phyloP scores from a whole-genome alignment of 1,140 invertebrate genomes.

The Planococcus citri region DNA sequence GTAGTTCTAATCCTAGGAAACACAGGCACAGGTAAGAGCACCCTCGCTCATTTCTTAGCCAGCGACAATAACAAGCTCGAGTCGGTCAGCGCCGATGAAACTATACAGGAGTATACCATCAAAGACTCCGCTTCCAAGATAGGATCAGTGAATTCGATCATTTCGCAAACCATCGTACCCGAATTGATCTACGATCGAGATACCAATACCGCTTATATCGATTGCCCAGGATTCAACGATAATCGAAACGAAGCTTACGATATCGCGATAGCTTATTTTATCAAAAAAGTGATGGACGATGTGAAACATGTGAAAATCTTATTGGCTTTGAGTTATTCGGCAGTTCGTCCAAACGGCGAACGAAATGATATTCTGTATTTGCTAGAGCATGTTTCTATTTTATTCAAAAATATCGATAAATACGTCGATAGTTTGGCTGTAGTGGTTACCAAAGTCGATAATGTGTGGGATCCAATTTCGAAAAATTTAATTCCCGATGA shows the following conservation, averaged over 20 bases:
- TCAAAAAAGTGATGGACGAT: conserved; percentile 25
- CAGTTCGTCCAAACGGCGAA: conserved; percentile 22
- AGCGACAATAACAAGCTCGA: conserved; percentile 22
- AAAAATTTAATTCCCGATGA: no score
- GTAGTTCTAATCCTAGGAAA: conserved; percentile 26
- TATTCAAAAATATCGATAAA: conserved; percentile 25
- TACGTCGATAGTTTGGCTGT: conserved; percentile 23
- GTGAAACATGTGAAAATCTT: conserved; percentile 25
- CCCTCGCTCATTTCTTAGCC: conserved; percentile 25
- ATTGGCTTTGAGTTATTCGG: conserved; percentile 24
- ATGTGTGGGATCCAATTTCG: neutral
- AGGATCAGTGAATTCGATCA: conserved; percentile 16
- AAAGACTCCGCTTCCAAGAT: conserved; percentile 12
- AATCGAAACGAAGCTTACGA: conserved; percentile 25
- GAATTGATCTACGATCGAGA: conserved; percentile 21
- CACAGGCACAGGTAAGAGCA: conserved; percentile 28
- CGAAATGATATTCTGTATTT: conserved; percentile 25
- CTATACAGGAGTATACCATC: conserved; percentile 16
- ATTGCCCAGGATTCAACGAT: conserved; percentile 29
- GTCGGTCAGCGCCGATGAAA: neutral
- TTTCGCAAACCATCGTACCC: conserved; percentile 26
- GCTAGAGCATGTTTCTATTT: conserved; percentile 15
- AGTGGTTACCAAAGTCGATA: conserved; percentile 27
- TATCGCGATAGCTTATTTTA: conserved; percentile 26
- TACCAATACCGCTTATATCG: conserved; percentile 23